Percentiles rank a stretch among this genome's conserved stretches.
Conservation (phyloP, 2,888 invertebrate genomes). For the Ectobius pallidus region DNA sequence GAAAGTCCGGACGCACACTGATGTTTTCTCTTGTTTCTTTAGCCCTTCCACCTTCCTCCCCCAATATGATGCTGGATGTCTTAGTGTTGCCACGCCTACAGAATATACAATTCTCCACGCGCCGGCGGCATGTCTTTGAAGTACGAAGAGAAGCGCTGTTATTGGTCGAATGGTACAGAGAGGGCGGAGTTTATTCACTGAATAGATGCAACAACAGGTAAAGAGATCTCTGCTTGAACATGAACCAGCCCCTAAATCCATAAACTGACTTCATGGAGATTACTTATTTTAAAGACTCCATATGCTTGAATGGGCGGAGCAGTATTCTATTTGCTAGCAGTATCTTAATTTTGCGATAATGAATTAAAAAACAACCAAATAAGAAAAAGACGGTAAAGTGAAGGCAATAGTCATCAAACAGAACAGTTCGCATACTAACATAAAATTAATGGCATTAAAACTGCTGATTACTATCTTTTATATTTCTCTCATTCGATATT, state of each 20-base stretch:
- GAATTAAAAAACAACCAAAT: no score
- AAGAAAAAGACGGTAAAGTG: no score
- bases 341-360: no score
- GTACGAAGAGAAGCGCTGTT: background rate
- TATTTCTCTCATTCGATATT: no score
- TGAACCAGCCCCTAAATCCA: background rate
- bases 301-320: no score
- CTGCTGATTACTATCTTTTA: no score
- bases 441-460: no score
- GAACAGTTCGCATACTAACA: no score
- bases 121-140: slow-evolving; percentile 32
- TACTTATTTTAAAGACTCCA: no score
- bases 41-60: background rate
- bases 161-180: slow-evolving; percentile 22
- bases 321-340: no score
- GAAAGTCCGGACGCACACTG: slow-evolving; percentile 9
- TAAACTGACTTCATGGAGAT: no score
- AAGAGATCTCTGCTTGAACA: background rate
- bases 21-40: background rate
- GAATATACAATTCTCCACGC: slow-evolving; percentile 30
- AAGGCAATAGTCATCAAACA: no score
- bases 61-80: slow-evolving; percentile 5
- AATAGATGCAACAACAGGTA: background rate
- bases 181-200: background rate
- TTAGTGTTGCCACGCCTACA: slow-evolving; percentile 29